A percentile compares a stretch with the other conserved stretches of the same genome.
Conservation (phyloP, 2,113 vertebrate species). For the Candoia aspera region DNA sequence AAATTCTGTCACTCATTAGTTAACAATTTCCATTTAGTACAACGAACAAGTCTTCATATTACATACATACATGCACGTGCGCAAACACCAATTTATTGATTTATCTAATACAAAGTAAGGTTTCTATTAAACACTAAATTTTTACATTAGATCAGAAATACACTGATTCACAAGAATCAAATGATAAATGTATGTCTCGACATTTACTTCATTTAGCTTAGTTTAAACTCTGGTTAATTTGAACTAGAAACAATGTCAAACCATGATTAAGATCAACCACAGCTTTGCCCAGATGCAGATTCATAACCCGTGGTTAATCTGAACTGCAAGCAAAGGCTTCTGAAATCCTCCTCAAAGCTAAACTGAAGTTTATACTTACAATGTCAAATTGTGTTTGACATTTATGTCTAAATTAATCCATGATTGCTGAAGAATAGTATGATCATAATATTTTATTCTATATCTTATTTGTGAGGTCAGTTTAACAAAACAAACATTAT, state of each 20-base stretch:
- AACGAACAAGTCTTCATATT: neutral
- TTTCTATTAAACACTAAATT: neutral
- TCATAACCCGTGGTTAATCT: neutral
- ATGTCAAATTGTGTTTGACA: neutral
- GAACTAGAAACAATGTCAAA: neutral
- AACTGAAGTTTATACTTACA: neutral
- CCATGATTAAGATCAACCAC: neutral
- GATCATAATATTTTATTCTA: neutral
- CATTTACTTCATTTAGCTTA: conserved; percentile 27
- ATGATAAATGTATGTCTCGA: neutral
- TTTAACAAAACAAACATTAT: neutral
- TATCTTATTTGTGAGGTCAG: neutral
- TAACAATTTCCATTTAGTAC: neutral
- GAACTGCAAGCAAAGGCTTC: neutral
- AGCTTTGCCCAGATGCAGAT: neutral
- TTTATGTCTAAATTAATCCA: neutral
- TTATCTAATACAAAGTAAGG: neutral
- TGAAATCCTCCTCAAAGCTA: neutral
- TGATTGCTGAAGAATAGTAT: neutral
- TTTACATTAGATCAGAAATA: neutral
- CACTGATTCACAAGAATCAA: neutral
- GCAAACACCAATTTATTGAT: neutral
- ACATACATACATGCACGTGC: neutral
- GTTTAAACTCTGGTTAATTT: conserved; percentile 19
- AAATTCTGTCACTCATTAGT: neutral